A percentile compares a stretch with the other conserved stretches of the same genome.
These are phyloP conservation scores for Lydus trimaculatus DNA, from an alignment of 2,888 invertebrate genomes.

Conservation along the genomic window DNA sequence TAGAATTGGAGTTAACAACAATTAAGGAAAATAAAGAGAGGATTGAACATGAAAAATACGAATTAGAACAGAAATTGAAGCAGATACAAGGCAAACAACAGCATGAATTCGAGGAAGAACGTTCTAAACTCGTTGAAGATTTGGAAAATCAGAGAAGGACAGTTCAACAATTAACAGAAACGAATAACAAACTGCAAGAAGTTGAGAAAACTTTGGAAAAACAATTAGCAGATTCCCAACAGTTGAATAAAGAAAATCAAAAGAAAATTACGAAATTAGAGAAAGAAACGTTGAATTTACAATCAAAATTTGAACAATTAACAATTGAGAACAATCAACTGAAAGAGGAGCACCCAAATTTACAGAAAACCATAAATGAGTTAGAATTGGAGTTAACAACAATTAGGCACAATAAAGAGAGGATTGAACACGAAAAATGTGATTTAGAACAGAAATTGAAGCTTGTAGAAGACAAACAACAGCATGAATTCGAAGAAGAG, in stretches of 20 bases:
- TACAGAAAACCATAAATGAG: slow-evolving; percentile 41
- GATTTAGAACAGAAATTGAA: slow-evolving; percentile 34
- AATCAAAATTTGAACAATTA: too few species aligned
- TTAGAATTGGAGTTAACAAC: slow-evolving; percentile 5
- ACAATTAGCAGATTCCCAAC: background rate
- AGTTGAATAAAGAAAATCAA: background rate
- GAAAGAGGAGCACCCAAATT: too few species aligned
- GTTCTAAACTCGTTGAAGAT: background rate
- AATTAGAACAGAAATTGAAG: slow-evolving; percentile 35
- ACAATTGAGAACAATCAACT: too few species aligned
- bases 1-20: slow-evolving; percentile 16
- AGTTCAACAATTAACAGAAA: too few species aligned
- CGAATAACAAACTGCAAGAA: background rate
- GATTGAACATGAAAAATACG: slow-evolving; percentile 45
- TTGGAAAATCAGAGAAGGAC: too few species aligned
- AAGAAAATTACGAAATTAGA: slow-evolving; percentile 10
- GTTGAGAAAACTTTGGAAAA: background rate
- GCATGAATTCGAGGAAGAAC: slow-evolving; percentile 26
- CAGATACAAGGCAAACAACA: too few species aligned
- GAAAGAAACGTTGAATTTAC: too few species aligned
- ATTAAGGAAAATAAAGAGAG: slow-evolving; percentile 59
- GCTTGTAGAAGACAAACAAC: too few species aligned
- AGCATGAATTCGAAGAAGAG: slow-evolving; percentile 27
- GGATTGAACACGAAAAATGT: slow-evolving; percentile 21
- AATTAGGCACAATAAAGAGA: background rate